These are phyloP conservation scores for Rhinoderma darwinii DNA, from an alignment of 2,113 vertebrate species.

Conservation along the genomic window DNA sequence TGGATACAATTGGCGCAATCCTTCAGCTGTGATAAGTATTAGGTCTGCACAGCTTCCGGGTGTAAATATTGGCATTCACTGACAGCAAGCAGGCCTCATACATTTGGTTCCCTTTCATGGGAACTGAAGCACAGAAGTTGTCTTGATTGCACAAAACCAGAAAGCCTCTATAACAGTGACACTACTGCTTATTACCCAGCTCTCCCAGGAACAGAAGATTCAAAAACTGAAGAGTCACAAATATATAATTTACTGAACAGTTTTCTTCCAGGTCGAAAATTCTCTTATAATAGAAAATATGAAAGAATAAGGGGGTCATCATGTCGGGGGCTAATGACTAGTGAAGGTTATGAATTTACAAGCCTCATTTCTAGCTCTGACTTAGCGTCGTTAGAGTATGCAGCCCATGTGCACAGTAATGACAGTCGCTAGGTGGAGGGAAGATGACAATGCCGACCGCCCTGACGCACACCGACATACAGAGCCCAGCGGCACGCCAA, in stretches of 20 bases:
- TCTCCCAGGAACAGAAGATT: neutral
- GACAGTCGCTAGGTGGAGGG: neutral
- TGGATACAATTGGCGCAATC: neutral
- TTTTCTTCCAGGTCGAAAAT: neutral
- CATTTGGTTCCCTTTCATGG: neutral
- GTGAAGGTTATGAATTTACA: neutral
- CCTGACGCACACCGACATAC: neutral
- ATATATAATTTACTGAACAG: neutral
- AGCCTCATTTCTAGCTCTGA: neutral
- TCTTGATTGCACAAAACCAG: too few relatives aligned
- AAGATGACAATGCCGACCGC: neutral
- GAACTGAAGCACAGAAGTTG: neutral
- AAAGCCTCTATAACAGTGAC: too few relatives aligned
- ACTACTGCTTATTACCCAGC: too few relatives aligned
- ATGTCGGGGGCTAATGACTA: neutral
- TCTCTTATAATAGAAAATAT: neutral
- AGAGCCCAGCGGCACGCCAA: neutral
- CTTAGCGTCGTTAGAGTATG: neutral
- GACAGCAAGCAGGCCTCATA: neutral
- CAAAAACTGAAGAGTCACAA: neutral
- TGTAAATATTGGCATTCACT: neutral
- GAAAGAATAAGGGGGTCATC: neutral
- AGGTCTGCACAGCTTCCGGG: too few relatives aligned
- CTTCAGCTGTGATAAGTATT: too few relatives aligned
- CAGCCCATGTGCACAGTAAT: neutral